Conservation (phyloP, 2,797 vertebrate genomes). For the Masticophis lateralis region DNA sequence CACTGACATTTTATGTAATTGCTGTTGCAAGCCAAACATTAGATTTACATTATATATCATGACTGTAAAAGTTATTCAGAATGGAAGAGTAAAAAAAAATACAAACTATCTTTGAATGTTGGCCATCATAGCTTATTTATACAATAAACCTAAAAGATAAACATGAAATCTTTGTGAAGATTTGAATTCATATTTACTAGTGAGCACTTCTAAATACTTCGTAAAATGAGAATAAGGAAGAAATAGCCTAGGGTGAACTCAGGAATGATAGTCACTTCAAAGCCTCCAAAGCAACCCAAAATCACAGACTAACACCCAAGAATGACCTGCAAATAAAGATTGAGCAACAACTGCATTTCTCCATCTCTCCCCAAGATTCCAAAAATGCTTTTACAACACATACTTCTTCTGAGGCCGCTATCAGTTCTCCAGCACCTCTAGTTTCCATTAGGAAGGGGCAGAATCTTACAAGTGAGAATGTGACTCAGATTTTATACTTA, state of each 20-base stretch:
- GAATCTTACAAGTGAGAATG: background rate
- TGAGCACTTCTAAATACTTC: background rate
- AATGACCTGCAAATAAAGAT: background rate
- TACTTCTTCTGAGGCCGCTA: background rate
- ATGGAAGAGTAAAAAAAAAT: background rate
- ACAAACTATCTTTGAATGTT: background rate
- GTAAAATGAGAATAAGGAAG: background rate
- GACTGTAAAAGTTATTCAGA: background rate
- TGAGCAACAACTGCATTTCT: background rate
- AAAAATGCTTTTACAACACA: background rate
- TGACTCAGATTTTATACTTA: background rate
- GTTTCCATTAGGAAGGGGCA: background rate
- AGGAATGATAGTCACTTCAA: background rate
- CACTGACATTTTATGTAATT: background rate
- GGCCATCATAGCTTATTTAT: background rate
- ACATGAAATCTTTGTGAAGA: background rate
- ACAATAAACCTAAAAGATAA: background rate
- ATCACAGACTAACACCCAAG: background rate
- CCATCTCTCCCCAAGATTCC: background rate
- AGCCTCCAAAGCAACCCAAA: background rate
- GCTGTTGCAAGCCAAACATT: conserved; percentile 45
- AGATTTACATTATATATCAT: conserved; percentile 29
- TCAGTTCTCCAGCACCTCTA: background rate
- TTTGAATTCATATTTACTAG: background rate
- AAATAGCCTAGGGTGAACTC: background rate